These are phyloP conservation scores for Lithobates sylvaticus DNA, from an alignment of 2,797 vertebrate species.

Conservation along the genomic window DNA sequence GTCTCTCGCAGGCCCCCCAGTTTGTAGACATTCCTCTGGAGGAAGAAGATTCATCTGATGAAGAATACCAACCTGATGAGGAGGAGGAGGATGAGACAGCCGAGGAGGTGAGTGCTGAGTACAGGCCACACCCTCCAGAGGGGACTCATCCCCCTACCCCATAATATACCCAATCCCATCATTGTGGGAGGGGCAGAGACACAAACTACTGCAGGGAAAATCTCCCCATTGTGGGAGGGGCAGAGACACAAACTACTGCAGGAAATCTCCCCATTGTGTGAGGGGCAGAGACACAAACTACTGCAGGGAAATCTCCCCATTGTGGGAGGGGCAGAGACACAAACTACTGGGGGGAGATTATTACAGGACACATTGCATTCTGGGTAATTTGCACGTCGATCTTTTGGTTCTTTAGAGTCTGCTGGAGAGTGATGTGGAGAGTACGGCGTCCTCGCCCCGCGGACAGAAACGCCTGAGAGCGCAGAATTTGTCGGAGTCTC, in stretches of 20 bases:
- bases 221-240: too few relatives aligned
- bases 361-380: too few relatives aligned
- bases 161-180: neutral
- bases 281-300: too few relatives aligned
- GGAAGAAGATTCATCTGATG: constrained; percentile 93
- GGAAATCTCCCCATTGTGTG: too few relatives aligned
- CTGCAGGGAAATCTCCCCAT: too few relatives aligned
- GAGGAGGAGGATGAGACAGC: constrained; percentile 92
- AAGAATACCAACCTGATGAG: constrained; percentile 93
- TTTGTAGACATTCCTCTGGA: constrained; percentile 94
- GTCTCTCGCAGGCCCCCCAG: constrained; percentile 82
- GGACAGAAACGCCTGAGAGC: constrained; percentile 68
- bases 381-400: neutral
- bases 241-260: too few relatives aligned
- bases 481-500: constrained; percentile 65
- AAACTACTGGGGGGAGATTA: too few relatives aligned
- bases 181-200: too few relatives aligned
- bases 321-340: too few relatives aligned
- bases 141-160: too few relatives aligned
- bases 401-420: constrained; percentile 76
- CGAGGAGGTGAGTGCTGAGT: constrained; percentile 82
- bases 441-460: constrained; percentile 85
- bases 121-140: too few relatives aligned
- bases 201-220: too few relatives aligned
- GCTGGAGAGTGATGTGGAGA: constrained; percentile 92